Evolutionary conservation across 2,113 vertebrate genomes (phyloP), one percentile per base, ranked within the genome.

Genomic region (Xiphophorus hellerii): DNA sequence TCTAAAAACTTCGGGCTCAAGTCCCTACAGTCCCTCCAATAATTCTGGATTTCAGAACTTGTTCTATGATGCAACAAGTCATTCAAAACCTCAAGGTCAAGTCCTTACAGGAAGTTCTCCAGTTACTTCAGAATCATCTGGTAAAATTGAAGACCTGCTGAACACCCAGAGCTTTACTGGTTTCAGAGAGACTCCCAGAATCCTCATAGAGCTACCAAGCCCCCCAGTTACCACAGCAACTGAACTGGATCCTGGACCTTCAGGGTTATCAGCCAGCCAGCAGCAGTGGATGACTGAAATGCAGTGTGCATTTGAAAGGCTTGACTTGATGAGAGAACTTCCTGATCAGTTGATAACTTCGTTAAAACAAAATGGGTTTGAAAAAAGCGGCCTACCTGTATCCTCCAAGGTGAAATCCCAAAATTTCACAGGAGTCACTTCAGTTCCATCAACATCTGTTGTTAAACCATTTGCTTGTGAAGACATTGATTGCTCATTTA

Each of bases 381-480:
- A 85, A 68, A 30, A 83, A 8, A 31, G 87, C 33, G 48, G 67
- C 74, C 88, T 93, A 27, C 85, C 88, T 27, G 82, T 80, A 27
- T 51, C 85, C 0, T 31, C 80, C 33, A 91, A 81, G 61, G 89
- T 77, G 13, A 78, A 27, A 22, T 25, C 92, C 64, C 0, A 78
- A 85, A 37, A 37, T 37, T 37, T 37, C 35, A 37, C 35, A 11
- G 35, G 35, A 37, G 35, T 37, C 10, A 65, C 87, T 66, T 81
- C 27, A 93, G 73, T 85, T 87, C 90, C 77, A 86, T 89, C 74
- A 92, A 91, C 80, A 82, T 87, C 91, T 67, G 90, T 94, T 17
- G 9, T 58, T 58, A 99, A 97, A 69, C 96, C 96, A 6, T 98
- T 97, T 85, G 89, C 94, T 1, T 99, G 98, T 86, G 96, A 97